Evolutionary conservation across 2,113 vertebrate genomes (phyloP), one percentile per base, ranked within the genome.

Genomic region (Scalopus aquaticus): DNA sequence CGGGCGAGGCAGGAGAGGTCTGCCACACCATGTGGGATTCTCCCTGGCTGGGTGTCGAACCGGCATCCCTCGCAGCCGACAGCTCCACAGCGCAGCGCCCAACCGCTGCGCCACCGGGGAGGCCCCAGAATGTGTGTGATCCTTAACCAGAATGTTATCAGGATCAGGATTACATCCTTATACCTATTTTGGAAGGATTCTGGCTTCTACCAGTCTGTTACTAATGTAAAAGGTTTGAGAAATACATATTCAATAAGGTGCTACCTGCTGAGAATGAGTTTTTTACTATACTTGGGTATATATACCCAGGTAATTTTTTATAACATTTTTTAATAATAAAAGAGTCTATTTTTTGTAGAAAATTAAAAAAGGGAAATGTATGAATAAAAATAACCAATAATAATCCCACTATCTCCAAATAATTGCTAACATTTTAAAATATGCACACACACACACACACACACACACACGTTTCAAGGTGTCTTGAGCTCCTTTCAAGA

Each of bases 391-490:
- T 73, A 88, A 88, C 15, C 56, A 56, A 44, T 79, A 44, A 26
- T 58, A 69, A 88, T 49, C 12, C 4, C 0, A 84, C 44, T 73
- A 9, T 64, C 30, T 90, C 35, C 73, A 51, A 22, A 65, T 73
- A 88, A 74, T 51, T 54, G 13, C 77, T 88, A 88, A 84, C 12
- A 46, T 65, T 90, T 90, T 81, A 51, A 93, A 90, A 76, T 32
- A 70, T 24, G 54, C 5, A 69, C 15, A 80, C 10, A 42, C 2
- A 54, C 22, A 78, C 19, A 11, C 62, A 42, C 2, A 54, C 22
- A 78, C 19, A 11, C 62, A 56, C 46, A 65, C 24, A 73, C 64
- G 77, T 81, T 74, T 44, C 60, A 70, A 62, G 39, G 28, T 44
- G n/a, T 76, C 13, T 82, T 91, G 72, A 49, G 10, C 65, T 87